Percentiles rank a stretch among this genome's conserved stretches.
Evolutionary conservation across 2,888 invertebrate genomes (phyloP).

Genomic region (Pristionchus japonicus): DNA sequence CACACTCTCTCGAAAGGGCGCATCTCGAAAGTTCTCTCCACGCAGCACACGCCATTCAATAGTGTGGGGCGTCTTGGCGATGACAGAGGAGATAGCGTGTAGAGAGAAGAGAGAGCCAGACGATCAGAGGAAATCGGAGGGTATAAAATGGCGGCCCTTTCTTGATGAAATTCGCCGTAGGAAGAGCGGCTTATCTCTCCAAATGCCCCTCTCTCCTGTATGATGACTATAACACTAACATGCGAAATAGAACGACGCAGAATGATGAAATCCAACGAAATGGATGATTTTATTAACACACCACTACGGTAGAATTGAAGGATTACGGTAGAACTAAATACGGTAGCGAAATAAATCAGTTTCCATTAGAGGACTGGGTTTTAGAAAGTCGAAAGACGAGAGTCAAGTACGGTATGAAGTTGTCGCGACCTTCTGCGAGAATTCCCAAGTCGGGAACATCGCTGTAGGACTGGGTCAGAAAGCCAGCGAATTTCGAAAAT

Average conservation of each 20-base stretch:
- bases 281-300: neutral
- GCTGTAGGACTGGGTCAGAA: neutral
- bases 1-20: constrained; percentile 14
- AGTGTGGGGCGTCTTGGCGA: neutral
- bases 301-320: neutral
- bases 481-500: neutral
- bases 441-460: neutral
- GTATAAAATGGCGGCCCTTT: constrained; percentile 40
- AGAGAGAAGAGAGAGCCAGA: neutral
- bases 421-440: neutral
- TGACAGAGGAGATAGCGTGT: neutral
- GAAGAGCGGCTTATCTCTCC: constrained; percentile 59
- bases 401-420: neutral
- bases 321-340: neutral
- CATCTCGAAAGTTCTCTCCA: constrained; percentile 28
- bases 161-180: constrained; percentile 57
- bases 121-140: neutral
- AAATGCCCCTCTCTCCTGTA: constrained; percentile 33
- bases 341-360: constrained; percentile 22
- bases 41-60: constrained; percentile 31
- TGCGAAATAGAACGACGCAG: constrained; percentile 23
- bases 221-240: constrained; percentile 20
- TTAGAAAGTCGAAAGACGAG: neutral
- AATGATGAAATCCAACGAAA: neutral
- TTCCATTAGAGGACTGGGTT: neutral